These are phyloP conservation scores for Alca torda DNA, from an alignment of 2,797 vertebrate genomes.

Conservation along the genomic window DNA sequence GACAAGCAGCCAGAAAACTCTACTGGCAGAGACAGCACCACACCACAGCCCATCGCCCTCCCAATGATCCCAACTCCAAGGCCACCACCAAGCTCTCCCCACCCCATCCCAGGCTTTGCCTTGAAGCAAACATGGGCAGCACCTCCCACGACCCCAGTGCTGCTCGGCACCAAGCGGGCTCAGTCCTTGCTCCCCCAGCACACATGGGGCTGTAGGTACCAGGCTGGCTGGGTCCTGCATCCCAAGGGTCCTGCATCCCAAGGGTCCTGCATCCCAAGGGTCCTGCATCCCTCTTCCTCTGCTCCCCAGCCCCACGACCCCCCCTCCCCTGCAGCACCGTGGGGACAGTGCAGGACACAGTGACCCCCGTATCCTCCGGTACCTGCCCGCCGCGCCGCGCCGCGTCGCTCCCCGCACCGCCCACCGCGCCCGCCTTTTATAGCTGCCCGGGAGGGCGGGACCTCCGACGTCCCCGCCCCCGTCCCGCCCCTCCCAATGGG, in stretches of 20 bases:
- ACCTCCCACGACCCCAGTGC: neutral
- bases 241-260: neutral
- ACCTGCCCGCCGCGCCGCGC: neutral
- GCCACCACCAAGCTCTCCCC: neutral
- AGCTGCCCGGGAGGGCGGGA: accelerated
- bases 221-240: accelerated
- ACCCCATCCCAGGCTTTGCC: accelerated
- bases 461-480: accelerated
- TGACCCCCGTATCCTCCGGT: accelerated
- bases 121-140: neutral
- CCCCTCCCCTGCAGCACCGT: neutral
- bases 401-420: accelerated
- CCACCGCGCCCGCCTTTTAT: accelerated
- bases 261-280: accelerated
- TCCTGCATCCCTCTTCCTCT: neutral
- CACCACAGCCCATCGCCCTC: neutral
- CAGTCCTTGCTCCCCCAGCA: neutral
- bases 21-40: accelerated
- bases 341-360: neutral
- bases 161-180: neutral
- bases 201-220: accelerated
- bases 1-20: accelerated
- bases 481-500: neutral
- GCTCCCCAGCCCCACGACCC: neutral
- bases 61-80: too few relatives aligned